Conservation (phyloP, 2,797 vertebrate species). For the Chloroceryle inda region DNA sequence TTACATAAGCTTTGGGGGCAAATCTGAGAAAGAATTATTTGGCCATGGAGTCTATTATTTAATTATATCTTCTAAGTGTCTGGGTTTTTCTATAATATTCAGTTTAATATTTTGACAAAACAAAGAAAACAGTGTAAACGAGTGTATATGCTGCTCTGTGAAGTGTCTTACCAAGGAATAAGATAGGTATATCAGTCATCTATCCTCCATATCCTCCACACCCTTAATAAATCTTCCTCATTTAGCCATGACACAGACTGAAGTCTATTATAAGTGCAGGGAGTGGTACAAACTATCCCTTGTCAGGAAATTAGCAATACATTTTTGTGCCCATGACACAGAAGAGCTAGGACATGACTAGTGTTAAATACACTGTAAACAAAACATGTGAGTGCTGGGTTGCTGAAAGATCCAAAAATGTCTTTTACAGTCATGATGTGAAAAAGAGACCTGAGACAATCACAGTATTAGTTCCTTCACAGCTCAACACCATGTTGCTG, state of each 20-base stretch:
- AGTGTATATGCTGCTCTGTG: neutral
- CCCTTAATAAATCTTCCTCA: neutral
- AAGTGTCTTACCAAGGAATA: neutral
- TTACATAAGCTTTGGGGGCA: neutral
- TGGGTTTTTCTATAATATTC: neutral
- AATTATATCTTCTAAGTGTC: neutral
- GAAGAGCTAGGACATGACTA: neutral
- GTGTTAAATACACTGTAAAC: neutral
- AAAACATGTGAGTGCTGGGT: neutral
- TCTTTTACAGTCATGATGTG: neutral
- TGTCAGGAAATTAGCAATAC: neutral
- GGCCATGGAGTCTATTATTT: neutral
- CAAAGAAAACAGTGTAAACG: neutral
- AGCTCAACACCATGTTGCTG: neutral
- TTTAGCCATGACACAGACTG: neutral
- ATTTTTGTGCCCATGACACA: neutral
- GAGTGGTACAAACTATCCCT: neutral
- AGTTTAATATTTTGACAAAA: constrained; percentile 27
- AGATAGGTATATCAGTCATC: neutral
- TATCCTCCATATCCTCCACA: neutral
- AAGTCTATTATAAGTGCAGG: neutral
- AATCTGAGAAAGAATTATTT: constrained; percentile 51
- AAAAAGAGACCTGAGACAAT: neutral
- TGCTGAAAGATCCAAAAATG: neutral
- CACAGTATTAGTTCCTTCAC: neutral